Evolutionary conservation across 1,140 invertebrate species (phyloP).

Genomic region (Apocrypta bakeri): DNA sequence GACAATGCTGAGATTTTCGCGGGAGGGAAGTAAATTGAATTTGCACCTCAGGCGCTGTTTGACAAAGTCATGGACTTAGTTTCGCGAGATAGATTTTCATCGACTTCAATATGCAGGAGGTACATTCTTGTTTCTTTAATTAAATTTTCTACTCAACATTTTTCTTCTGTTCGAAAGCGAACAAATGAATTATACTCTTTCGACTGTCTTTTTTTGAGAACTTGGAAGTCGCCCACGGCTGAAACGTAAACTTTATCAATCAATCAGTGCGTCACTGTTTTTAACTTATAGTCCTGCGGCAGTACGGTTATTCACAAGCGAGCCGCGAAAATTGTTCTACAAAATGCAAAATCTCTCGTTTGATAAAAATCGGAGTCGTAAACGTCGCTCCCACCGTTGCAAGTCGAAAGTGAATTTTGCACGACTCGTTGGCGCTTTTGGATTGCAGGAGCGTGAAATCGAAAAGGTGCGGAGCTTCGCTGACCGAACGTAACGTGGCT

Average conservation of each 20-base stretch:
- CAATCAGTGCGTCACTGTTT: too few relatives aligned
- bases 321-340: constrained; percentile 11
- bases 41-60: not conserved
- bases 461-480: constrained; percentile 26
- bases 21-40: constrained; percentile 1
- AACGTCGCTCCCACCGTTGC: not conserved
- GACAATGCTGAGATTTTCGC: not conserved
- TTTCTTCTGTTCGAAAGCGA: too few relatives aligned
- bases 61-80: not conserved
- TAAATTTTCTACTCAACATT: too few relatives aligned
- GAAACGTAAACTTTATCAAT: too few relatives aligned
- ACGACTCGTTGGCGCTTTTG: constrained; percentile 16
- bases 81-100: not conserved
- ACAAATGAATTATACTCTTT: too few relatives aligned
- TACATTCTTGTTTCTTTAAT: not conserved
- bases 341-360: constrained; percentile 4
- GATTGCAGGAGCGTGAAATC: constrained; percentile 20
- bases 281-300: too few relatives aligned
- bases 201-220: too few relatives aligned
- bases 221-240: too few relatives aligned
- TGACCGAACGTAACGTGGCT: constrained; percentile 30
- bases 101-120: too few relatives aligned
- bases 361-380: not conserved
- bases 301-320: not conserved
- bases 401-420: constrained; percentile 31